Conservation (phyloP, 2,113 vertebrate species). For the Passer montanus region DNA sequence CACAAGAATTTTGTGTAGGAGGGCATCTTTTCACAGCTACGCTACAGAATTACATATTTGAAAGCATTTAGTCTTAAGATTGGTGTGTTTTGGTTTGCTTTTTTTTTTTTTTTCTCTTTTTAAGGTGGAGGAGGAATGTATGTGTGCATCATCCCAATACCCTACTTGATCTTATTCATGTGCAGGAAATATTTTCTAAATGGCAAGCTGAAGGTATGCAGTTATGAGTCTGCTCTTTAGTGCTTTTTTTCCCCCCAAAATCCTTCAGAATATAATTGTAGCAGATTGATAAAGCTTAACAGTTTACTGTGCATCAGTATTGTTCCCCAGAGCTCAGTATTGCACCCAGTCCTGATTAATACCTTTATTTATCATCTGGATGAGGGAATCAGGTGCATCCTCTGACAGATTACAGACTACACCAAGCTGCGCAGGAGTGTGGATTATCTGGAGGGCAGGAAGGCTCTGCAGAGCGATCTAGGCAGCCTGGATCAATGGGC, state of each 20-base stretch:
- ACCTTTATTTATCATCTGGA: neutral
- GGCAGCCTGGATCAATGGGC: neutral
- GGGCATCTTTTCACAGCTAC: neutral
- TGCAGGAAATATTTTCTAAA: neutral
- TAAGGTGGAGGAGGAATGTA: neutral
- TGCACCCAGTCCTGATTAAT: neutral
- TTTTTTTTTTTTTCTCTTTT: neutral
- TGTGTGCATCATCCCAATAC: neutral
- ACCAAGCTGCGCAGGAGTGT: neutral
- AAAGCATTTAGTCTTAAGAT: neutral
- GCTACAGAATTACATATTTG: neutral
- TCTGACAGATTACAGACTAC: neutral
- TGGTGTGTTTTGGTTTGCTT: neutral
- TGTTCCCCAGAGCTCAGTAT: neutral
- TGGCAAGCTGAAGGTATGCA: neutral
- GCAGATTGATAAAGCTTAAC: neutral
- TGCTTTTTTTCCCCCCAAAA: fast-evolving
- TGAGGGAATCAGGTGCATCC: neutral
- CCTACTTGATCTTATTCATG: neutral
- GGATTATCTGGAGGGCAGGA: neutral
- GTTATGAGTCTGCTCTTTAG: neutral
- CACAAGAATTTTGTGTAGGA: neutral
- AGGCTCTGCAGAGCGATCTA: neutral
- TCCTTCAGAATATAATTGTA: neutral
- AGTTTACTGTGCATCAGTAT: neutral